These are phyloP conservation scores for Palaemon carinicauda DNA, from an alignment of 1,140 invertebrate species.

Conservation along the genomic window DNA sequence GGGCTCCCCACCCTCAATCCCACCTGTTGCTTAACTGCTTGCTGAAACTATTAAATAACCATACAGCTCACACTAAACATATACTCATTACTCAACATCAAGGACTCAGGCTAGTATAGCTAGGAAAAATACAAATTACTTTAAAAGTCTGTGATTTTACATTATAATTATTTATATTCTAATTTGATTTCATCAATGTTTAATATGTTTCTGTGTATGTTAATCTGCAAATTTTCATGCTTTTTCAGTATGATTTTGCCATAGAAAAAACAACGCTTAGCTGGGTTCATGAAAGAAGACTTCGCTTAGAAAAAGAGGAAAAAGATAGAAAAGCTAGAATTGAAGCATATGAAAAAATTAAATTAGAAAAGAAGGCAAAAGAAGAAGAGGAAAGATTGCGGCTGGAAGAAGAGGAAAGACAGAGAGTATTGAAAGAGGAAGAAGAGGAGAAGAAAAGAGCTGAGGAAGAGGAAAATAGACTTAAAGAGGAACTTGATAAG, in stretches of 20 bases:
- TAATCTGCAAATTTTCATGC: background rate
- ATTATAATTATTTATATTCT: too few species aligned
- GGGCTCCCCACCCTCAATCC: too few species aligned
- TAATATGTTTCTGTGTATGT: background rate
- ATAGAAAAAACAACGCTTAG: slow-evolving; percentile 29
- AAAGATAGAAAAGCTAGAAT: slow-evolving; percentile 40
- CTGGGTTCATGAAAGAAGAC: slow-evolving; percentile 41
- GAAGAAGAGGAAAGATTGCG: slow-evolving; percentile 42
- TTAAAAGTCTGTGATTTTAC: too few species aligned
- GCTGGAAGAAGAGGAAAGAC: slow-evolving; percentile 34
- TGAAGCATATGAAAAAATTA: slow-evolving; percentile 39
- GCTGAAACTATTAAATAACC: too few species aligned
- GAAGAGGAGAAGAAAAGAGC: slow-evolving; percentile 29
- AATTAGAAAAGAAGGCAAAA: slow-evolving; percentile 26
- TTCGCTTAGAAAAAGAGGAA: slow-evolving; percentile 42
- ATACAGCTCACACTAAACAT: too few species aligned
- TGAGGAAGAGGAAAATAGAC: slow-evolving; percentile 18
- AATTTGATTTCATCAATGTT: background rate
- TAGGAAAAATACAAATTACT: too few species aligned
- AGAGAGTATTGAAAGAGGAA: slow-evolving; percentile 25
- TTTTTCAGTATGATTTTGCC: slow-evolving; percentile 49
- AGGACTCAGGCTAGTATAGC: too few species aligned
- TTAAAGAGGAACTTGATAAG: slow-evolving; percentile 22
- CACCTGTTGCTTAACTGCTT: too few species aligned
- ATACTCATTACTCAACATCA: too few species aligned